Conservation (phyloP, 1,140 invertebrate species). For the Neodiprion lecontei region DNA sequence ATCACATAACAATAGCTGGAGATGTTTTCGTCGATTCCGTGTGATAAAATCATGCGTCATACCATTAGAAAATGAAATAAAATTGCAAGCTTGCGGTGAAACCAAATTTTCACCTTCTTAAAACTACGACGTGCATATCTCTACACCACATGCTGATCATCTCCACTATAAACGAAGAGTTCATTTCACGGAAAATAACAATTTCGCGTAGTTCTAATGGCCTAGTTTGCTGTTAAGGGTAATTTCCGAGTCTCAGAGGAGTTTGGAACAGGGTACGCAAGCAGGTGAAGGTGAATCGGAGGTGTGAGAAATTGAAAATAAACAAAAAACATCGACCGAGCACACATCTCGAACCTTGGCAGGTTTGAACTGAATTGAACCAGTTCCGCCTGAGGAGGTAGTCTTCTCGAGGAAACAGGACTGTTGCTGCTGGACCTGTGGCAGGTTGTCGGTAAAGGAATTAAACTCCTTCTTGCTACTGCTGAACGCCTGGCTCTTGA, state of each 20-base stretch:
- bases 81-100: too few relatives aligned
- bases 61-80: too few relatives aligned
- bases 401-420: slow-evolving; percentile 50
- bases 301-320: not conserved
- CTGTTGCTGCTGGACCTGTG: slow-evolving; percentile 45
- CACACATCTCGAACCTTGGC: slow-evolving; percentile 51
- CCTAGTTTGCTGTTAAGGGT: not conserved
- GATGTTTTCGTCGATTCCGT: not conserved
- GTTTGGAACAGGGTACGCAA: not conserved
- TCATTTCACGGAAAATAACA: not conserved
- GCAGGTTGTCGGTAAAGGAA: slow-evolving; percentile 18
- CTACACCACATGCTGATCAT: slow-evolving; percentile 1
- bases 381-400: slow-evolving; percentile 32
- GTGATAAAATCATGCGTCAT: slow-evolving; percentile 2
- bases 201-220: not conserved
- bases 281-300: not conserved
- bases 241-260: not conserved
- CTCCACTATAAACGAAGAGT: not conserved
- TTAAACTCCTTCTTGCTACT: slow-evolving; percentile 44
- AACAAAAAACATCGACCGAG: not conserved
- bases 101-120: too few relatives aligned
- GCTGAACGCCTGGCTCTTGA: slow-evolving; percentile 49
- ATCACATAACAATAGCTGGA: not conserved
- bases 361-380: slow-evolving; percentile 35
- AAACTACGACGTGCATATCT: not conserved